Base-by-base conservation (phyloP, 2,113 vertebrate genomes). In the Telmatochromis bifrenatus region DNA sequence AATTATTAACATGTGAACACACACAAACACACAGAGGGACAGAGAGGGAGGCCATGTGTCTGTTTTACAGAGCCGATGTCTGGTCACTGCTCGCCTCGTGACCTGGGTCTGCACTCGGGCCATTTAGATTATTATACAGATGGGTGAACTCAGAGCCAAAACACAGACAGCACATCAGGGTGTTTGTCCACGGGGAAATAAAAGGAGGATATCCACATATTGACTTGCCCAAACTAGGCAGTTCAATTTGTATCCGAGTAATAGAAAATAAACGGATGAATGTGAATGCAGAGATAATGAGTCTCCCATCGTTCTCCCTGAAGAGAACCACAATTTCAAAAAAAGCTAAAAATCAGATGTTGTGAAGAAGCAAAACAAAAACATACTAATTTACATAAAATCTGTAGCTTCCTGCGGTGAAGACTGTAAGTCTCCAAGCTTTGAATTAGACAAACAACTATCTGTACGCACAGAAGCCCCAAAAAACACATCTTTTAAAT, bases 81-180 rank as follows among this genome's bases (percentile, higher is more conserved):
- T 68, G 88, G 65, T 75, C 84, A 28, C 77, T 33, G 9, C 58
- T 68, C 7, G 4, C 49, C 84, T 88, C 68, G 5, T 86, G 89
- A 89, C 88, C 87, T n/a, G 1, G 21, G 17, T 23, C 15, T 49
- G 37, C 73, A 45, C 82, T n/a, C 26, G 37, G 82, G 91, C 81
- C 90, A 90, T 89, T 89, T 83, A 83, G 81, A 90, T 91, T 87
- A 91, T 88, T 28, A 84, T 89, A 86, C 92, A 90, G 94, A 85
- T 88, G 87, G 87, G 28, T 65, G 87, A 35, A 87, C 89, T 79
- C 47, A 0, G 75, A 65, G 79, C 39, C 62, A 42, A 89, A 81
- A 88, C 84, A 90, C 45, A 68, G 58, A 60, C 13, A 70, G 31
- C 88, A 51, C 75, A 77, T 33, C 31, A 2, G 47, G 37, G 39